A percentile compares a stretch with the other conserved stretches of the same genome.
Conservation (phyloP, 2,888 invertebrate genomes). For the Danaus chrysippus region DNA sequence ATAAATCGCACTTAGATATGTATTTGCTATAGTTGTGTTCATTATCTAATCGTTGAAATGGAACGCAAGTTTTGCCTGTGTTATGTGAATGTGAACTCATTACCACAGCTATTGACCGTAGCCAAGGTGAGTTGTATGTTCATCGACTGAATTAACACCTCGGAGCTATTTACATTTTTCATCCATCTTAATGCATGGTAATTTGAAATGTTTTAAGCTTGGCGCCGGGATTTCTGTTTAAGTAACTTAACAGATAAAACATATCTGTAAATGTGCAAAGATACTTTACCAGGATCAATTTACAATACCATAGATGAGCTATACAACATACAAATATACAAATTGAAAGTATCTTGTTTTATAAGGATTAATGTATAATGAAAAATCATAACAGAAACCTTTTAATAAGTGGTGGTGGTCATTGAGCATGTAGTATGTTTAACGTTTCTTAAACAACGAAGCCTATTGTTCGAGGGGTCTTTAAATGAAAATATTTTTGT, state of each 20-base stretch:
- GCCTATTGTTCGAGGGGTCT: not conserved
- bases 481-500: constrained; percentile 3
- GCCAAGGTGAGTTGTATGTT: constrained; percentile 57
- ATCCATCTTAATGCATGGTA: constrained; percentile 13
- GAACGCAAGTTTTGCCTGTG: constrained; percentile 23
- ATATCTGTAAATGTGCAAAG: not conserved
- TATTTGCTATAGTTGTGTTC: constrained; percentile 15
- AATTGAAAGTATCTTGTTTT: no score
- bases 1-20: constrained; percentile 52
- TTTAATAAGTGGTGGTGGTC: not conserved
- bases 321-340: no score
- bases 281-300: not conserved
- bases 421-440: not conserved
- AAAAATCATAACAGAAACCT: no score
- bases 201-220: constrained; percentile 6
- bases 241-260: constrained; percentile 3
- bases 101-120: constrained; percentile 53
- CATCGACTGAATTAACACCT: constrained; percentile 58
- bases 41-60: constrained; percentile 40
- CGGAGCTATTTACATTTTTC: constrained; percentile 41
- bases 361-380: no score
- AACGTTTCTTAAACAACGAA: constrained; percentile 1
- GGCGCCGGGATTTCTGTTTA: constrained; percentile 15
- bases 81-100: constrained; percentile 42
- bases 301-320: no score